Base-by-base conservation (phyloP, 2,888 invertebrate species). In the Lydus trimaculatus region DNA sequence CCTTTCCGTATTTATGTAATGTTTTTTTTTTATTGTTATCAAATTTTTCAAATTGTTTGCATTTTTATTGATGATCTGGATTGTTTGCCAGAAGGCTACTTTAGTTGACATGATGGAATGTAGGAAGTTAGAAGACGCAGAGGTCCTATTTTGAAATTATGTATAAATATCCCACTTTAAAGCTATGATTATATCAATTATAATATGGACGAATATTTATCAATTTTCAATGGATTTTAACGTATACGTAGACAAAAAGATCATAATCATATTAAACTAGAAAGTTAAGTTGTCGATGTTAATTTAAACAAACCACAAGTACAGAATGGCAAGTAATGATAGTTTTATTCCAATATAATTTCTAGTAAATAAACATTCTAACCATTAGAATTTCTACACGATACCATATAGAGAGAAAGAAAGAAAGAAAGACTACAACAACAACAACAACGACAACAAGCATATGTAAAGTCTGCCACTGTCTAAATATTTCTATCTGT, bases 341-440 rank as follows among this genome's bases (percentile, higher is more conserved):
- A 80, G 80, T 79, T 80, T 78, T 78, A 80, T 79, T 79, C n/a
- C 76, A 73, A 56, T 78, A 81, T 80, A 80, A 80, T 80, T 80
- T 79, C 79, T 72, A 79, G 79, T 79, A 80, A 81, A 81, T 80
- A 81, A 81, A 81, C 81, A 81, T 79, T 80, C 77, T 73, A 74
- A 73, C 76, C 71, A 75, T 78, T 79, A 76, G 74, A 75, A 70
- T 72, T 75, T 74, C 75, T 70, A 71, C 67, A 68, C 71, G 73
- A 74, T 72, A 70, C 79, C 80, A 72, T 79, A 79, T 79, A 79
- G 70, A 78, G 79, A 71, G 72, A 43, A 43, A n/a, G 43, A 43
- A 43, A 11, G 43, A 43, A 56, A 56, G 56, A 56, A 52, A 52
- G 23, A 52, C 23, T 52, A 52, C 4, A 28, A 43, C 15, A 56